Base-by-base conservation (phyloP, 1,140 invertebrate genomes). In the Myzus persicae region DNA sequence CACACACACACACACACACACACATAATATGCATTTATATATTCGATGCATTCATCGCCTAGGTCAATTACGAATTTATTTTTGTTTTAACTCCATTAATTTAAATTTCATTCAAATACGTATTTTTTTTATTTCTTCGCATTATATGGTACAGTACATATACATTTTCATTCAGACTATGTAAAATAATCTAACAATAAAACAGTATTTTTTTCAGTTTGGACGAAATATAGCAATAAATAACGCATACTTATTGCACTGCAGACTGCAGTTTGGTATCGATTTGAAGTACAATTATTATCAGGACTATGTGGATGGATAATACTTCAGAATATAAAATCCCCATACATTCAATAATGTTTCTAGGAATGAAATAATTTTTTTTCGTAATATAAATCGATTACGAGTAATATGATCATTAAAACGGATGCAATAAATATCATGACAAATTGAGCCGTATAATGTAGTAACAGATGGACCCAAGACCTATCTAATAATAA, bases 361-460 rank as follows among this genome's bases (percentile, higher is more conserved):
- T n/a, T n/a, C n/a, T 76, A 76, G 31, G 2, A 67, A 67, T 67
- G 59, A 67, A 67, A n/a, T 76, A n/a, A n/a, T 76, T n/a, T 76
- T 54, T 54, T 18, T 9, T 76, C 42, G 42, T 26, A 84, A 42
- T 40, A 9, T 42, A 40, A 84, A 40, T 42, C 9, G 22, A 84
- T 40, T 42, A 84, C 38, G 42, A 84, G 40, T 84, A 42, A 76
- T 40, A 40, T 26, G 24, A 84, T 26, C 22, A 11, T 84, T 84
- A 84, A 84, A 84, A 84, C 82, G 9, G n/a, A 24, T 42, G 82
- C 38, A 84, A 84, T 84, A 76, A 76, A 84, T 84, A 42, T 84
- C 38, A 40, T 42, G 24, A 42, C 8, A 40, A 84, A 84, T 84
- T 82, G 81, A 84, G 82, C 82, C 40, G n/a, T 42, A 40, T 84